Conservation (phyloP, 2,113 vertebrate species). For the Periophthalmodon schlosseri region DNA sequence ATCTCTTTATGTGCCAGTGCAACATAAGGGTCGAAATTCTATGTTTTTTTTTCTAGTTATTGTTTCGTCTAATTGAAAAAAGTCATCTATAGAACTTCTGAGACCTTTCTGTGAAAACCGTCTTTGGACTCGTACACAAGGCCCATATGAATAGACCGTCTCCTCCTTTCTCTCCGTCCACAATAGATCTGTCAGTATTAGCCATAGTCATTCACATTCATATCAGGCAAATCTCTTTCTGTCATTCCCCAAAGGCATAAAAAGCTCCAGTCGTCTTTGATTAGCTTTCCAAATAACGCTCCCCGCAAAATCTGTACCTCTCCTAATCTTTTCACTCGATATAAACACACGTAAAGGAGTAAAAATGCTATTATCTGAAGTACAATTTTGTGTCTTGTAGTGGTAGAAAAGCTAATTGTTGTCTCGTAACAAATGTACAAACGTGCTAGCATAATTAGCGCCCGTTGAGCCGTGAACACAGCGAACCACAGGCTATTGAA, state of each 20-base stretch:
- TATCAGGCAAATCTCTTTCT: constrained; percentile 13
- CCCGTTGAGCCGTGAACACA: background rate
- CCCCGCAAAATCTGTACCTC: background rate
- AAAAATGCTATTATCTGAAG: background rate
- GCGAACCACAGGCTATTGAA: constrained; percentile 3
- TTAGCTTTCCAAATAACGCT: constrained; percentile 5
- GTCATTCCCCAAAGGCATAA: constrained; percentile 7
- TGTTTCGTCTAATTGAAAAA: background rate
- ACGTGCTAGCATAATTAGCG: constrained; percentile 8
- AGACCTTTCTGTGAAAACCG: background rate
- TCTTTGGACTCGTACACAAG: background rate
- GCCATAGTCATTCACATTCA: constrained; percentile 3
- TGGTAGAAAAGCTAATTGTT: background rate
- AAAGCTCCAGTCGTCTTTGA: constrained; percentile 8
- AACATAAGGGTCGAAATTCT: background rate
- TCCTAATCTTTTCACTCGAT: constrained; percentile 20
- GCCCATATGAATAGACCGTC: background rate
- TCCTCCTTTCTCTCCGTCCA: background rate
- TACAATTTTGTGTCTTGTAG: background rate
- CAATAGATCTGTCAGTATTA: background rate
- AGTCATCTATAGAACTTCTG: background rate
- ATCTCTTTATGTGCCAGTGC: too few relatives aligned
- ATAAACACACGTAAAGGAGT: background rate
- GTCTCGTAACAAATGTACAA: constrained; percentile 3
- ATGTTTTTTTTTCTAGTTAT: background rate